These are phyloP conservation scores for Euphysa ruthae DNA, from an alignment of 30 jellyfish, hydroid and myxozoan genomes.

Conservation along the genomic window DNA sequence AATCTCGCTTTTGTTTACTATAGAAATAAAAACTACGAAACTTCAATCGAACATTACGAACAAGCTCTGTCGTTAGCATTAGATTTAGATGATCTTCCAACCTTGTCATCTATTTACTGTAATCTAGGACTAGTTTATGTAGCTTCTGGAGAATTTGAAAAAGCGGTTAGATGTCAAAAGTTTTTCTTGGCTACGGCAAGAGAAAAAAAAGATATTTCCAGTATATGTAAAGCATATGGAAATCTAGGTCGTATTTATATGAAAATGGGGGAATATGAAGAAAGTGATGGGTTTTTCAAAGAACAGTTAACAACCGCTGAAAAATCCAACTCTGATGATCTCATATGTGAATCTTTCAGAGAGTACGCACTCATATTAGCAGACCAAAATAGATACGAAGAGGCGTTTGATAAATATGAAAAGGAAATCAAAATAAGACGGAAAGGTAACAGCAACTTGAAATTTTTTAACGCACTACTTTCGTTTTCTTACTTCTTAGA, in stretches of 20 bases:
- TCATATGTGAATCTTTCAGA: conserved; percentile 58
- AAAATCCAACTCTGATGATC: conserved; percentile 31
- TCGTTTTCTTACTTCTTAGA: conserved; percentile 13
- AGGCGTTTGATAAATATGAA: conserved; percentile 24
- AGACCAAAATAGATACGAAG: conserved; percentile 4
- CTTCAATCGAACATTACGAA: conserved; percentile 68
- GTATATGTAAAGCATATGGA: conserved; percentile 84
- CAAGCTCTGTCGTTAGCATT: conserved; percentile 55
- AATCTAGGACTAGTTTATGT: conserved; percentile 80
- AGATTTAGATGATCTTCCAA: conserved; percentile 39
- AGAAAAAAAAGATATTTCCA: conserved; percentile 65
- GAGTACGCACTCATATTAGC: conserved; percentile 33
- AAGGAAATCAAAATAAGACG: conserved; percentile 34
- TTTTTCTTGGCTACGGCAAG: conserved; percentile 57
- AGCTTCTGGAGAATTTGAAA: conserved; percentile 52
- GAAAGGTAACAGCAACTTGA: neutral
- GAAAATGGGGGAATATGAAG: conserved; percentile 42
- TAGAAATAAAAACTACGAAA: conserved; percentile 28
- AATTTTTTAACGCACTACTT: neutral
- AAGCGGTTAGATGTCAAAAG: conserved; percentile 81
- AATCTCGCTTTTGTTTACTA: conserved; percentile 67
- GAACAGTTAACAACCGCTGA: conserved; percentile 70
- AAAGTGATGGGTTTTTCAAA: conserved; percentile 45
- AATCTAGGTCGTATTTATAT: conserved; percentile 71
- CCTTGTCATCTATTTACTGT: conserved; percentile 55